A percentile compares a stretch with the other conserved stretches of the same genome.
Evolutionary conservation across 30 jellyfish, hydroid and myxozoan genomes (phyloP).

Genomic region (Turritopsis dohrnii): DNA sequence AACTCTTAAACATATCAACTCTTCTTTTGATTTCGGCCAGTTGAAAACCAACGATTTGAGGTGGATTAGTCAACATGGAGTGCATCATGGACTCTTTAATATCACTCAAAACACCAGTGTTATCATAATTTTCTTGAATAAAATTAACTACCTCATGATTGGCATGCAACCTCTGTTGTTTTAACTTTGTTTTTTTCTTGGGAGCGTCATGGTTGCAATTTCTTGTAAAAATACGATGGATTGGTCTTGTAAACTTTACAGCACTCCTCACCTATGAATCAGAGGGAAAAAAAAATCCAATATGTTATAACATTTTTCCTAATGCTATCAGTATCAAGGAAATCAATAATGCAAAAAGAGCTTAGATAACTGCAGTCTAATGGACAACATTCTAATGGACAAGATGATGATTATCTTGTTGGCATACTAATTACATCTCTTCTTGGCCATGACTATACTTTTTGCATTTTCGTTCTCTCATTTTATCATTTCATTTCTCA

Average conservation of each 20-base stretch:
- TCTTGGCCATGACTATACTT: no score
- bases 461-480: no score
- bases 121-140: conserved; percentile 4
- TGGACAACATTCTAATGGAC: no score
- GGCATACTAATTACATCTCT: no score
- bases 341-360: no score
- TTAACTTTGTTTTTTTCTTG: conserved; percentile 7
- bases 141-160: background rate
- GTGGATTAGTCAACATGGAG: background rate
- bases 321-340: no score
- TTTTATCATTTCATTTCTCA: no score
- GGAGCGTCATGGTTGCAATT: background rate
- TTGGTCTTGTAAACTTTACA: background rate
- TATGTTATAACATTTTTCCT: no score
- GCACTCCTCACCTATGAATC: background rate
- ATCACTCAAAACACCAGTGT: conserved; percentile 1
- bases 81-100: conserved; percentile 2
- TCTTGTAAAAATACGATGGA: background rate
- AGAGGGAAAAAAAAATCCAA: no score
- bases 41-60: conserved; percentile 15
- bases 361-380: no score
- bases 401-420: no score
- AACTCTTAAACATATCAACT: background rate
- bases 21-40: conserved; percentile 10
- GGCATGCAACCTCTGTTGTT: background rate